Evolutionary conservation across 1,140 invertebrate genomes (phyloP).

Genomic region (Stenopsyche tienmushanensis): DNA sequence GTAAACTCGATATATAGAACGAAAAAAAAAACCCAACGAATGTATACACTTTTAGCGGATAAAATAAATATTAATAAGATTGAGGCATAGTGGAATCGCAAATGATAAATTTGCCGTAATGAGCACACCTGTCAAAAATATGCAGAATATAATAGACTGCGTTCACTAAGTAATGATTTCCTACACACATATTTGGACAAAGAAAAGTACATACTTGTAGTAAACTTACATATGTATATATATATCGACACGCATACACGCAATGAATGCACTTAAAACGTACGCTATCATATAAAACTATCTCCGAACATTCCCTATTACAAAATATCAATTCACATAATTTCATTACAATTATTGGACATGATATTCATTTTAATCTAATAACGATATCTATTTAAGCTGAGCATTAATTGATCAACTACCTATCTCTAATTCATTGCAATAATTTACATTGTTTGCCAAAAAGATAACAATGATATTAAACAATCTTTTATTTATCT

Average conservation of each 20-base stretch:
- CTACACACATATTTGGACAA: no score
- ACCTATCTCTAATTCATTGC: not conserved
- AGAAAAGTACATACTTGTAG: not conserved
- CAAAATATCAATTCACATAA: not conserved
- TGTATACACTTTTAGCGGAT: no score
- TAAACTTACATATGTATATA: not conserved
- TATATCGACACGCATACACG: not conserved
- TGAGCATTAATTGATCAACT: not conserved
- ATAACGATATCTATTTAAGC: not conserved
- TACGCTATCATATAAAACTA: not conserved
- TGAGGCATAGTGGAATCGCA: no score
- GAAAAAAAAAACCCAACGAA: no score
- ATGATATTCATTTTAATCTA: not conserved
- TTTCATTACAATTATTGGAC: not conserved
- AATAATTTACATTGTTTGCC: slow-evolving; percentile 2
- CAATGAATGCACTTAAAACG: not conserved
- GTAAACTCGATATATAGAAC: no score
- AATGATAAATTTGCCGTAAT: no score
- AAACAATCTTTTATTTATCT: slow-evolving; percentile 9
- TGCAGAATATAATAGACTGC: no score
- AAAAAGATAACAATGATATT: slow-evolving; percentile 3
- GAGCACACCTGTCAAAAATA: no score
- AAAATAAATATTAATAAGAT: no score
- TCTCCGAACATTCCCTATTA: not conserved
- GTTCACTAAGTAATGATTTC: no score